These are phyloP conservation scores for Pseudopodoces humilis DNA, from an alignment of 2,113 vertebrate genomes.

Conservation along the genomic window DNA sequence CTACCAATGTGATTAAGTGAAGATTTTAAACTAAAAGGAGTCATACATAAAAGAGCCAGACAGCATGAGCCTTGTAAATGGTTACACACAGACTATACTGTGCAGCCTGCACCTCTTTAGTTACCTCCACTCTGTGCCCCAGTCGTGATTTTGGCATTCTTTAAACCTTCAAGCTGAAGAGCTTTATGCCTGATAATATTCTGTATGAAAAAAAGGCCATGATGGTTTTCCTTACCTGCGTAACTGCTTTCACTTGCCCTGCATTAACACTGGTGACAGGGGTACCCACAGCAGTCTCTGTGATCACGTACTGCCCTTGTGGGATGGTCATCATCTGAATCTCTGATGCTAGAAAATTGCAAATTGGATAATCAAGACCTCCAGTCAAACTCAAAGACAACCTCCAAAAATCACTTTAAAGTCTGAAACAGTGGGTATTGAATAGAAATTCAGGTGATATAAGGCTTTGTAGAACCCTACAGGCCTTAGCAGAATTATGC, in stretches of 20 bases:
- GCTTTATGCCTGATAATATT: not conserved
- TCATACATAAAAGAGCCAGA: not conserved
- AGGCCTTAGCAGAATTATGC: not conserved
- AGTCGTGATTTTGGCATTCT: not conserved
- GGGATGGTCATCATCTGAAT: constrained; percentile 98
- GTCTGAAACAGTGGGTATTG: not conserved
- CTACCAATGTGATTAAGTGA: not conserved
- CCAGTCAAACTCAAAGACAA: not conserved
- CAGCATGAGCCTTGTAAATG: not conserved
- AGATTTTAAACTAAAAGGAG: not conserved
- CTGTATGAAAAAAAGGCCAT: not conserved
- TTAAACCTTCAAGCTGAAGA: not conserved
- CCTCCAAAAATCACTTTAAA: not conserved
- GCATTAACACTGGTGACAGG: constrained; percentile 85
- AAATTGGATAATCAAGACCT: not conserved
- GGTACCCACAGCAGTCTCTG: constrained; percentile 85
- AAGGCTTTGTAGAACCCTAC: not conserved
- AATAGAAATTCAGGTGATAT: not conserved
- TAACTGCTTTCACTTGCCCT: constrained; percentile 90
- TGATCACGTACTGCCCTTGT: constrained; percentile 93
- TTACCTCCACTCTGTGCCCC: not conserved
- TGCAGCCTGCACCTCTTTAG: not conserved
- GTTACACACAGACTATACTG: not conserved
- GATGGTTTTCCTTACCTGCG: constrained; percentile 66
- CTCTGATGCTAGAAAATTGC: constrained; percentile 83